Conservation (phyloP, 2,888 invertebrate genomes). For the Tenthredo scrophulariae region DNA sequence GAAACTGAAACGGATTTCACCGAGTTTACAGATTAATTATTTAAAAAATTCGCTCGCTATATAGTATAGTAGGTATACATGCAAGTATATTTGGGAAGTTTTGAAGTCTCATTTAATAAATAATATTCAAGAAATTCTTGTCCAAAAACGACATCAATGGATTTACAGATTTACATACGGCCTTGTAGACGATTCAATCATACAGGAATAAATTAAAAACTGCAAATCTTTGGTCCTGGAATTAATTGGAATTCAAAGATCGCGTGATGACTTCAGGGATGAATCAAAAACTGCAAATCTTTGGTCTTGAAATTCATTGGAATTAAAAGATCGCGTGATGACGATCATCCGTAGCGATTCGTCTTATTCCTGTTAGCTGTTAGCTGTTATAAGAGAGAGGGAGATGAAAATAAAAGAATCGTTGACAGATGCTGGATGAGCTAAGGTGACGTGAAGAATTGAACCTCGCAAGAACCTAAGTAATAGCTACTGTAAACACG, state of each 20-base stretch:
- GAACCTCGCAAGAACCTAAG: constrained; percentile 39
- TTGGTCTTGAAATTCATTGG: neutral
- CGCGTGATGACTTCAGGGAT: no score
- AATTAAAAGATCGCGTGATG: neutral
- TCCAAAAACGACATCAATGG: neutral
- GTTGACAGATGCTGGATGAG: constrained; percentile 46
- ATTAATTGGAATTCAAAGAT: no score
- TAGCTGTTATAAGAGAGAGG: neutral
- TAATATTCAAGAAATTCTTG: constrained; percentile 17
- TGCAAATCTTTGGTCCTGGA: no score
- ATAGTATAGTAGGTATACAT: neutral
- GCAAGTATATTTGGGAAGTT: neutral
- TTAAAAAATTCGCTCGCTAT: neutral
- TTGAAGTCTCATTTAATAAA: constrained; percentile 8
- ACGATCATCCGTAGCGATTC: neutral
- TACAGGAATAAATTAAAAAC: no score
- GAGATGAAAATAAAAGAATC: constrained; percentile 11
- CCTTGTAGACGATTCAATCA: no score
- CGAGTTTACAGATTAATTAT: constrained; percentile 46
- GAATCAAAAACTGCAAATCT: no score
- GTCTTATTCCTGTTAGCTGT: neutral
- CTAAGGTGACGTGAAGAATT: constrained; percentile 46
- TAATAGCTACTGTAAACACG: constrained; percentile 48
- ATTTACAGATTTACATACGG: no score
- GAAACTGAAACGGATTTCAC: constrained; percentile 8